A percentile compares a stretch with the other conserved stretches of the same genome.
phyloP scores from a whole-genome alignment of 2,113 vertebrate genomes.

The Columba janthina region DNA sequence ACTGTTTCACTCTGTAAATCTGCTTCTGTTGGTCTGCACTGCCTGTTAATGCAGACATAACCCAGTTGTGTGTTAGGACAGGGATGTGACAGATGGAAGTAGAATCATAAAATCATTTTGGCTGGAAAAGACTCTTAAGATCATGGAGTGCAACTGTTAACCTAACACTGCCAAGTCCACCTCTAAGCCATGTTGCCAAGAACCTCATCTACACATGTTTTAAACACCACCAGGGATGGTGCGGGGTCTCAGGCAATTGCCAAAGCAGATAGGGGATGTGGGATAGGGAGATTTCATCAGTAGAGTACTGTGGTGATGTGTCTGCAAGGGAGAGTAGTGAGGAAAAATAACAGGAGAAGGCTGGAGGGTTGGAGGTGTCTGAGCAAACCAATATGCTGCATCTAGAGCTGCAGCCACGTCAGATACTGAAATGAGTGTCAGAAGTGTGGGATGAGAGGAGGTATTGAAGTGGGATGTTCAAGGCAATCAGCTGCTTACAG shows the following conservation, averaged over 20 bases:
- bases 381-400: neutral
- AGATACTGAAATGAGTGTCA: neutral
- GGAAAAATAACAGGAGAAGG: neutral
- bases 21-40: neutral
- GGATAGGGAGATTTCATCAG: neutral
- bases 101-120: no score
- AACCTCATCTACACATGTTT: no score
- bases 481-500: neutral
- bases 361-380: neutral
- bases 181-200: no score
- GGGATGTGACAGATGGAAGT: neutral
- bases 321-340: neutral
- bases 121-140: no score
- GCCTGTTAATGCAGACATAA: neutral
- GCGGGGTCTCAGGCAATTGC: neutral
- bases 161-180: no score
- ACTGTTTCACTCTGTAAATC: neutral
- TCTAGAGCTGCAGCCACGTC: neutral
- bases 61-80: neutral
- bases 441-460: neutral
- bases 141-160: no score
- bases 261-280: neutral
- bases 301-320: rapidly evolving
- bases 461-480: neutral
- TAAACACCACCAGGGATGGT: no score